Evolutionary conservation across 2,797 vertebrate genomes (phyloP), one percentile per base, ranked within the genome.

Genomic region (Neosilurus hyrtlii): DNA sequence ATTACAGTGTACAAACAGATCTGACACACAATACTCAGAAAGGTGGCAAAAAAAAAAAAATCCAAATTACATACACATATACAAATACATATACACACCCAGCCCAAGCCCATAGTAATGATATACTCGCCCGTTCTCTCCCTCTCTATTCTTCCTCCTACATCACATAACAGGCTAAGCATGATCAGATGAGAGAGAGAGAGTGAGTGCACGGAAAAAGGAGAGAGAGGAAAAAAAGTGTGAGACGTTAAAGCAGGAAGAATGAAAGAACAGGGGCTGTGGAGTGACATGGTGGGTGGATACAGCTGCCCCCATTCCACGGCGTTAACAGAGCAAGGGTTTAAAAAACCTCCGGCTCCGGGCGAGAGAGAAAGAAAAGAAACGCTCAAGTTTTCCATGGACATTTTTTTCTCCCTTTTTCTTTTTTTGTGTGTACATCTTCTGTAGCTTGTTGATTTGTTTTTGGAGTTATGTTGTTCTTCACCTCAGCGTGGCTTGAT

Each of bases 351-450:
- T 81, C 85, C 92, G 90, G 90, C 92, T 90, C 90, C 89, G 89
- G 88, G 90, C 89, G 79, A 92, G 88, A 91, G 88, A 92, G 92
- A 92, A 90, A 89, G 89, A 91, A 94, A 87, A 86, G 43, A 85
- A 87, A 82, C 90, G 91, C 86, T 88, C 83, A 67, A 79, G 70
- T 83, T 88, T 91, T 91, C 91, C 89, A 92, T 91, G 91, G 92
- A 92, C 89, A 78, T 89, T 87, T 82, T 88, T 91, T 90, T 89
- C 74, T 90, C 88, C 86, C 68, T 90, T 84, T 86, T 91, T 92
- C 89, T 88, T 88, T 89, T 86, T 54, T 67, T 90, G 90, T 88
- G 90, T 91, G 81, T 88, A 85, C 74, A 83, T 85, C 56, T 85
- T 81, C 85, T 70, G 87, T 83, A 86, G 86, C 84, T 88, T 77